A percentile compares a stretch with the other conserved stretches of the same genome.
Evolutionary conservation across 2,888 invertebrate genomes (phyloP).

Genomic region (Cephus pygmeus): DNA sequence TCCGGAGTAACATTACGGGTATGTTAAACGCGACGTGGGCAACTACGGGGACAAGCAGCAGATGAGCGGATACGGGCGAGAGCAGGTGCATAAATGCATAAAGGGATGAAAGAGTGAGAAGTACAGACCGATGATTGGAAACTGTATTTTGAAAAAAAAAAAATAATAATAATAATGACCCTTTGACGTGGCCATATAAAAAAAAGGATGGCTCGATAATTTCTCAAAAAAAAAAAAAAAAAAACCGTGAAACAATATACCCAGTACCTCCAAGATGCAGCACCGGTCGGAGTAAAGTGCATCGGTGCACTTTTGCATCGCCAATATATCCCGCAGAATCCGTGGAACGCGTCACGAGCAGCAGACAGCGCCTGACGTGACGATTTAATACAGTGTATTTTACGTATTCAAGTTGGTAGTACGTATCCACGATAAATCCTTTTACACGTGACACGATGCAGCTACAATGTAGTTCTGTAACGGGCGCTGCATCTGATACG

Average conservation of each 20-base stretch:
- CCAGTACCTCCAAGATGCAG: too few species aligned
- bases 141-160: background rate
- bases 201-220: too few species aligned
- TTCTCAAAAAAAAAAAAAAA: too few species aligned
- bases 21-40: background rate
- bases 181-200: too few species aligned
- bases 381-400: background rate
- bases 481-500: background rate
- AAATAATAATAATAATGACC: too few species aligned
- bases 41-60: background rate
- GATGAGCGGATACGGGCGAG: background rate
- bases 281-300: background rate
- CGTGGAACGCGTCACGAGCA: background rate
- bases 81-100: background rate
- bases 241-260: background rate
- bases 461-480: background rate
- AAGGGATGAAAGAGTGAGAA: too few species aligned
- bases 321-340: background rate
- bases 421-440: background rate
- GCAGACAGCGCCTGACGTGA: background rate
- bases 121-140: background rate
- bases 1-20: background rate
- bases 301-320: background rate
- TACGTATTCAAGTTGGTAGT: background rate
- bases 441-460: background rate